These are phyloP conservation scores for Gibbula magus DNA, from an alignment of 2,888 invertebrate species.

Conservation along the genomic window DNA sequence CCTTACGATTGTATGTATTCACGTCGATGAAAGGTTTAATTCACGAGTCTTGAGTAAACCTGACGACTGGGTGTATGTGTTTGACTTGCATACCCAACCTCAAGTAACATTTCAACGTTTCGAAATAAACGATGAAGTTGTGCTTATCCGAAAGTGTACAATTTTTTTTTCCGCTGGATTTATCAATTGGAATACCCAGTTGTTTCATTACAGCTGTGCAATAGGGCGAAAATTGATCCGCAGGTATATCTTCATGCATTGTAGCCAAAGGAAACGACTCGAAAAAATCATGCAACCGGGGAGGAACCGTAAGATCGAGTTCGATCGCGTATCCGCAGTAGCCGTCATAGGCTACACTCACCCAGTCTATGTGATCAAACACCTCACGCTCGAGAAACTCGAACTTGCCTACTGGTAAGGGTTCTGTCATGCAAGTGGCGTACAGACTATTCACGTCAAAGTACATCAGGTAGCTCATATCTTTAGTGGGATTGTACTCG, in stretches of 20 bases:
- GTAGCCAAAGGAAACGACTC: neutral
- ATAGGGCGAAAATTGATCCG: neutral
- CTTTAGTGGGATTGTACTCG: neutral
- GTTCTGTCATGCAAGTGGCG: slow-evolving; percentile 12
- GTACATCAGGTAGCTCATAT: neutral
- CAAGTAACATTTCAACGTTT: slow-evolving; percentile 6
- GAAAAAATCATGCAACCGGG: neutral
- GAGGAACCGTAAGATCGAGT: neutral
- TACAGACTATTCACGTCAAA: neutral
- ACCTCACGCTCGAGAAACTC: neutral
- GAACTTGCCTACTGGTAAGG: neutral
- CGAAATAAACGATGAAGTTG: slow-evolving; percentile 2
- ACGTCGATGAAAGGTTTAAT: slow-evolving; percentile 8
- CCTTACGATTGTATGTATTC: neutral
- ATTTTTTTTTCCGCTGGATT: neutral
- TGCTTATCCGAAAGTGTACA: neutral
- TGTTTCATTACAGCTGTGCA: neutral
- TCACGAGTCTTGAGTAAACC: neutral
- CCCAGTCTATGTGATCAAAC: slow-evolving; percentile 4
- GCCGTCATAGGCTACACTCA: neutral
- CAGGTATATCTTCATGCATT: neutral
- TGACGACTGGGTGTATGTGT: neutral
- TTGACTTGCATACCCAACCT: neutral
- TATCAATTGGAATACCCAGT: neutral
- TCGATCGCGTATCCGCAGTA: neutral